A percentile compares a stretch with the other conserved stretches of the same genome.
Evolutionary conservation across 2,888 invertebrate species (phyloP).

Genomic region (Heliconius sara): DNA sequence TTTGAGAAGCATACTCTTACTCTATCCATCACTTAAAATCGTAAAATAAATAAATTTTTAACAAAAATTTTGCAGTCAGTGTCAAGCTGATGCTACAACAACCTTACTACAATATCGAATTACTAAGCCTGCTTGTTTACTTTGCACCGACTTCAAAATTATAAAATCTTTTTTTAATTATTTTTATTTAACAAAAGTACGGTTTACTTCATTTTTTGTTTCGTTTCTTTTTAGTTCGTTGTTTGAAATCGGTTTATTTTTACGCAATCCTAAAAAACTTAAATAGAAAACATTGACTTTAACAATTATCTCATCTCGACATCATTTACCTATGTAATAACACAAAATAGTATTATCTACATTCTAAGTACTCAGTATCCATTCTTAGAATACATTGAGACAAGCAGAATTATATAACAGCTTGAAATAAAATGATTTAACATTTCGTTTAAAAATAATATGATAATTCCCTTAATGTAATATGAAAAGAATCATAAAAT

Average conservation of each 20-base stretch:
- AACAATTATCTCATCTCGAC: background rate
- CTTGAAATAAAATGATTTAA: background rate
- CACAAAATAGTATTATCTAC: background rate
- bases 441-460: background rate
- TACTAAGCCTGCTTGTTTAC: no score
- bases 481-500: background rate
- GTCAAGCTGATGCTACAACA: no score
- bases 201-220: no score
- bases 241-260: background rate
- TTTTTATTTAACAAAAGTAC: no score
- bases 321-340: constrained; percentile 1
- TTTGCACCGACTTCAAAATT: no score
- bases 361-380: background rate
- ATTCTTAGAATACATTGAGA: constrained; percentile 3
- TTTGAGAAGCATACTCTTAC: no score
- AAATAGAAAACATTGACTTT: background rate
- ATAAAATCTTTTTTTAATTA: no score
- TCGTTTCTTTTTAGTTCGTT: no score
- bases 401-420: background rate
- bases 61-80: no score
- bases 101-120: no score
- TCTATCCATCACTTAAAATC: no score
- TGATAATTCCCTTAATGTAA: background rate
- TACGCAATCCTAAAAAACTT: background rate
- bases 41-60: no score